Evolutionary conservation across 2,113 vertebrate species (phyloP), one percentile per base, ranked within the genome.

Genomic region (Misgurnus mizolepis): DNA sequence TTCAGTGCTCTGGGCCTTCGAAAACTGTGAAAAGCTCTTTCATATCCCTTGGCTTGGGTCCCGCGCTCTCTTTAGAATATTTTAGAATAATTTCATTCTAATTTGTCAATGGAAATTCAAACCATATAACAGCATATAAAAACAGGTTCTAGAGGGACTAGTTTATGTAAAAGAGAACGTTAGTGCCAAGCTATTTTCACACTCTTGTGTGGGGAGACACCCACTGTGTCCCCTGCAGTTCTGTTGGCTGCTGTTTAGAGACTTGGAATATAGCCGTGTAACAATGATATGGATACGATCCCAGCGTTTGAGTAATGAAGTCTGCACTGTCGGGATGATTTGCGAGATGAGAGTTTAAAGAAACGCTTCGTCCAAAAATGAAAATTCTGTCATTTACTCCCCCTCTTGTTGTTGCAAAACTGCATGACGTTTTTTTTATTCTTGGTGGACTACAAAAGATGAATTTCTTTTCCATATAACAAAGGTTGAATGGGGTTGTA

Each of bases 41-140:
- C 83, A 84, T 84, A 82, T 69, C 76, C 70, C 71, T 76, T 67
- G 56, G 83, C 66, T 45, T 66, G 27, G 45, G 65, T 82, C 67
- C 80, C 60, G 72, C 47, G 47, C 49, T 40, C 76, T 65, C 80
- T 79, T 67, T 84, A 47, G 76, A 79, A 84, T 84, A 84, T 82
- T 82, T 84, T 79, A 70, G 80, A 60, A 67, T 79, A 75, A 78
- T 82, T 82, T 84, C 66, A 75, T 84, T 84, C 80, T 78, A 84
- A 84, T 84, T 84, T 84, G 83, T 84, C 80, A 72, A 76, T 84
- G 76, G 80, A 82, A 84, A 79, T 82, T 70, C 71, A 40, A 82
- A 82, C 83, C 83, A 82, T 85, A 82, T 84, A 85, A 85, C 83
- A 82, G 83, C 80, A 82, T 82, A 85, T 82, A 85, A 82, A 85